These are phyloP conservation scores for Lophius piscatorius DNA, from an alignment of 2,113 vertebrate species.

Conservation along the genomic window DNA sequence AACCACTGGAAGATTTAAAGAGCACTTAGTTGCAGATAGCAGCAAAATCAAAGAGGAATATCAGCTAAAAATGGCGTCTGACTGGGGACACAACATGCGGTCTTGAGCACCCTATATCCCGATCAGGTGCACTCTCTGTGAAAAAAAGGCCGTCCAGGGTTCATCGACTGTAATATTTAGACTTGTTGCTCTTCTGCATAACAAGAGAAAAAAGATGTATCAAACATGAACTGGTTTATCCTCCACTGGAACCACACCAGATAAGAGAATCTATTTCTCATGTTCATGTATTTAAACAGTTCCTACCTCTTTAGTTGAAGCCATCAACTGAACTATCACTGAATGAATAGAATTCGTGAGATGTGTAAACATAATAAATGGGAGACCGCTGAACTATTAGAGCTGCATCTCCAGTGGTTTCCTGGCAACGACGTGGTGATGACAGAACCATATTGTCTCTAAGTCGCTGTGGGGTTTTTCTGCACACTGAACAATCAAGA, in stretches of 20 bases:
- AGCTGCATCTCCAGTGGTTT: conserved; percentile 1
- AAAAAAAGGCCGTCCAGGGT: too few relatives aligned
- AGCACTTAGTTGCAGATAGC: too few relatives aligned
- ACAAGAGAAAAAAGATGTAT: too few relatives aligned
- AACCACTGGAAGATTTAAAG: too few relatives aligned
- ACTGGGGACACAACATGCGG: too few relatives aligned
- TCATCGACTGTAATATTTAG: too few relatives aligned
- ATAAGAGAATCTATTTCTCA: conserved; percentile 5
- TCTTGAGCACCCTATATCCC: too few relatives aligned
- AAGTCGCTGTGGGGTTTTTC: background rate
- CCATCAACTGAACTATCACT: background rate
- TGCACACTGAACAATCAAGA: background rate
- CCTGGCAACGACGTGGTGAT: conserved; percentile 9
- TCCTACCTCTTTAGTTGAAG: background rate
- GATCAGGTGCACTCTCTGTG: too few relatives aligned
- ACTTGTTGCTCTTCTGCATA: too few relatives aligned
- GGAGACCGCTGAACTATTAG: conserved; percentile 4
- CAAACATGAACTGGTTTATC: conserved; percentile 9
- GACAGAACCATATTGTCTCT: conserved; percentile 4
- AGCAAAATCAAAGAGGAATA: too few relatives aligned
- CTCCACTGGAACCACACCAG: background rate
- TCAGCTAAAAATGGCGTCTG: too few relatives aligned
- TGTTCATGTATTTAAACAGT: conserved; percentile 9
- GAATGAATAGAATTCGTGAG: background rate
- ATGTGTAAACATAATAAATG: background rate